Evolutionary conservation across 2,888 invertebrate species (phyloP), one percentile per base, ranked within the genome.

Genomic region (Papilio demoleus): DNA sequence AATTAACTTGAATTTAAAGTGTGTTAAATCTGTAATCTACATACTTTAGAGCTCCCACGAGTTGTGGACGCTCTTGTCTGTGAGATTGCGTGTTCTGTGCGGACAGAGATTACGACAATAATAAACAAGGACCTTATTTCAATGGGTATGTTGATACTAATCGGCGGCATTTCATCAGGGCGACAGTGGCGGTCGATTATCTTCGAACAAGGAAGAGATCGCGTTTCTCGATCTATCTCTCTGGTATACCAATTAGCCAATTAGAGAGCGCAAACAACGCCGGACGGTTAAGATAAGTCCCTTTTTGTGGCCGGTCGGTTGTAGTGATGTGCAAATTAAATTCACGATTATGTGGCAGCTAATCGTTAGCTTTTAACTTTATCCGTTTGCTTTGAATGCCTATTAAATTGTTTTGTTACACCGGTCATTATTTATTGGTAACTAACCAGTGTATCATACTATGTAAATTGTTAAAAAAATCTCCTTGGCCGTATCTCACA

Each of bases 161-260:
- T 90, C 90, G 81, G 82, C 79, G 79, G 83, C 84, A 84, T 88
- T 88, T 88, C 90, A 90, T 89, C 88, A 87, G 84, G 79, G 81
- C 83, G 84, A 85, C 85, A 82, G 79, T 78, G 60, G 74, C 76
- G 78, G 77, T 73, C 81, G 78, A 80, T 87, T 89, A 91, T 90
- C 88, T 84, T 75, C 74, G 77, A 79, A 85, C 81, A 80, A 88
- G 90, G 90, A 90, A 91, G 88, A 83, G 90, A 91, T 91, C 87
- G 87, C 83, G 81, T 81, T 79, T 77, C 79, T 80, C 78, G 87
- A 90, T 88, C 86, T 88, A 87, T 87, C 87, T 85, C 72, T 80
- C 76, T 78, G 84, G 89, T 90, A 89, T 90, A 88, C 91, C 92
- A 92, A 92, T 92, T 92, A 92, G 91, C 91, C 90, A 92, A 92